phyloP scores from a whole-genome alignment of 2,888 invertebrate species.

The Aleiodes testaceus region DNA sequence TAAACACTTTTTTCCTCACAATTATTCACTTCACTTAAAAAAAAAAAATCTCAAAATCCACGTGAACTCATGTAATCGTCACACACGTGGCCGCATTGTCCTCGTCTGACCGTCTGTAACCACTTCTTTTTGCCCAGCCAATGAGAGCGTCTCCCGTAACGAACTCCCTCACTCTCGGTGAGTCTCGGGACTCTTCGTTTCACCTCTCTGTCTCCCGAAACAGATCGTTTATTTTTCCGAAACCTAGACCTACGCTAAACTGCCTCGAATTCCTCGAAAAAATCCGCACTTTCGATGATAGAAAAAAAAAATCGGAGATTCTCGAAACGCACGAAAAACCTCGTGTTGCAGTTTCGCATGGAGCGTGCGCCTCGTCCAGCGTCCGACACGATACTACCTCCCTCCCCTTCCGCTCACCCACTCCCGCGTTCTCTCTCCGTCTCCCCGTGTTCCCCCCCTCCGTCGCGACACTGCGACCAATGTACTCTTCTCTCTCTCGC shows the following conservation, averaged over 20 bases:
- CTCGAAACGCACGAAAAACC: conserved; percentile 57
- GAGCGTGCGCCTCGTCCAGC: conserved; percentile 72
- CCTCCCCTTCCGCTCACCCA: conserved; percentile 61
- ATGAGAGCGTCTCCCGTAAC: conserved; percentile 9
- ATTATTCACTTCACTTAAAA: conserved; percentile 26
- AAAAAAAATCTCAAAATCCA: conserved; percentile 32
- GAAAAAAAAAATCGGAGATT: not conserved
- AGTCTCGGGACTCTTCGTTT: conserved; percentile 17
- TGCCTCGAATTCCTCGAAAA: conserved; percentile 8
- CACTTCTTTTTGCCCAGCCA: conserved; percentile 31
- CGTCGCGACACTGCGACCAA: conserved; percentile 14
- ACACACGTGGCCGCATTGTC: conserved; percentile 36
- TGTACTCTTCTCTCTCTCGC: conserved; percentile 13
- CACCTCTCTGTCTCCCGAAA: conserved; percentile 2
- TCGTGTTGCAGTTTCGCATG: conserved; percentile 62
- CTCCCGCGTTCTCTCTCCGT: conserved; percentile 57
- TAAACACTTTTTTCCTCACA: conserved; percentile 18
- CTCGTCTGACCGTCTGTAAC: conserved; percentile 10
- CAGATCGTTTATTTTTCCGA: not conserved
- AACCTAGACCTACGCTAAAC: conserved; percentile 14
- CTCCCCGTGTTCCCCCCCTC: conserved; percentile 46
- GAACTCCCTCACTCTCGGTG: conserved; percentile 10
- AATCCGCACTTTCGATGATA: not conserved
- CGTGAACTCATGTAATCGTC: not conserved
- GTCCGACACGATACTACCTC: conserved; percentile 70